A percentile compares a stretch with the other conserved stretches of the same genome.
Evolutionary conservation across 2,888 invertebrate genomes (phyloP).

Genomic region (Drosophila recens): DNA sequence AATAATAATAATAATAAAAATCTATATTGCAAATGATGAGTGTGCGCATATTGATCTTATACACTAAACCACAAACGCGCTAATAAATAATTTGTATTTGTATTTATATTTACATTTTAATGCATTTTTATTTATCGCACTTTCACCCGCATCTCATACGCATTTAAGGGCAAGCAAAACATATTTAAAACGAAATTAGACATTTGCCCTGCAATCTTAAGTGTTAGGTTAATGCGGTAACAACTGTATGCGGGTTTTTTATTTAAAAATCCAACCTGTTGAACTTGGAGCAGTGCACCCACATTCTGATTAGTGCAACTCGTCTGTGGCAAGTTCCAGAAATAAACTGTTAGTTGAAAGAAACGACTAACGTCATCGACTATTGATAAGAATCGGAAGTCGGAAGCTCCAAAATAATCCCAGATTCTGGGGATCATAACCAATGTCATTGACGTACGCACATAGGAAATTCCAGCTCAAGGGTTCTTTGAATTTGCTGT

Average conservation of each 20-base stretch:
- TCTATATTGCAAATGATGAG: background rate
- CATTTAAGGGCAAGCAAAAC: background rate
- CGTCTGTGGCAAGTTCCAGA: constrained; percentile 4
- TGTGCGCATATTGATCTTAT: constrained; percentile 6
- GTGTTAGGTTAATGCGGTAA: constrained; percentile 17
- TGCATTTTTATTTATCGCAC: constrained; percentile 23
- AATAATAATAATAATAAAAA: background rate
- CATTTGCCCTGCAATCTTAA: constrained; percentile 19
- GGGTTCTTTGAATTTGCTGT: background rate
- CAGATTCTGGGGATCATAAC: constrained; percentile 1
- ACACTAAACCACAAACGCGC: background rate
- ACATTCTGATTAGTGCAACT: constrained; percentile 19
- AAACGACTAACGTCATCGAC: constrained; percentile 9
- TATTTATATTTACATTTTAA: constrained; percentile 1
- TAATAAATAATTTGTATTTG: constrained; percentile 6
- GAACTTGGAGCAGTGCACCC: constrained; percentile 6
- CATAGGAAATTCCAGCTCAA: constrained; percentile 27
- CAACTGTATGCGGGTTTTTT: constrained; percentile 34
- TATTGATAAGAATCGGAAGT: constrained; percentile 15
- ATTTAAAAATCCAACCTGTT: constrained; percentile 8
- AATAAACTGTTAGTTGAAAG: background rate
- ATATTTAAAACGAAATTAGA: constrained; percentile 28
- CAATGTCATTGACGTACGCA: constrained; percentile 1
- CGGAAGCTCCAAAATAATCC: constrained; percentile 5
- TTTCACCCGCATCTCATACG: constrained; percentile 29